Evolutionary conservation across 2,113 vertebrate genomes (phyloP).

Genomic region (Ceyx cyanopectus): DNA sequence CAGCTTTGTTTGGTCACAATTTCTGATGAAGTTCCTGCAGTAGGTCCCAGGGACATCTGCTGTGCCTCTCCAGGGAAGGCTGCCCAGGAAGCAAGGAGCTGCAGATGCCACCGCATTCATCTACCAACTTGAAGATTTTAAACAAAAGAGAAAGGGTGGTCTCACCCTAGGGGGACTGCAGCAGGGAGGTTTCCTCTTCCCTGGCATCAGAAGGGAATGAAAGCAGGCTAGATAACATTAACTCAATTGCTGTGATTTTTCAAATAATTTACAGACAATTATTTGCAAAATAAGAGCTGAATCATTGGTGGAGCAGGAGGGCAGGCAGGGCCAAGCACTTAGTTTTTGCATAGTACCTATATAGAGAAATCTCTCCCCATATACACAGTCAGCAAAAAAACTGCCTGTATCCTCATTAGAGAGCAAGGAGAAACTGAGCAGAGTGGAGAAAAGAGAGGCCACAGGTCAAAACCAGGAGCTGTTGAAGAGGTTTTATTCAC

Average conservation of each 20-base stretch:
- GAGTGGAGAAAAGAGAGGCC: no score
- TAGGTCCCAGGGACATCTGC: neutral
- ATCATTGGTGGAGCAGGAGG: neutral
- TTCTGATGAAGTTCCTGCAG: neutral
- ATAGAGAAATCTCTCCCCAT: neutral
- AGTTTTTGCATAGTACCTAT: fast-evolving
- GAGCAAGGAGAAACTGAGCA: neutral
- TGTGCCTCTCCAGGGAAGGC: neutral
- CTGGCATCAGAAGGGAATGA: neutral
- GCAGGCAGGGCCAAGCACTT: neutral
- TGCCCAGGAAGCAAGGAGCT: neutral
- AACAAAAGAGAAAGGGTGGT: conserved; percentile 23
- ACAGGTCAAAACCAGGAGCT: neutral
- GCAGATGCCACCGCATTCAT: neutral
- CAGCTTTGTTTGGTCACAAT: neutral
- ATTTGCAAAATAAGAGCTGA: neutral
- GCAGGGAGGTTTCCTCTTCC: conserved; percentile 1
- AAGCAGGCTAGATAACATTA: neutral
- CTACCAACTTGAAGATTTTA: neutral
- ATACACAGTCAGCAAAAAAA: neutral
- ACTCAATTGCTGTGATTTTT: neutral
- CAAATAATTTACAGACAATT: neutral
- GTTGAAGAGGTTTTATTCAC: neutral
- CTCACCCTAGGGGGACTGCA: neutral
- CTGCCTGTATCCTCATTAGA: neutral